phyloP scores from a whole-genome alignment of 2,797 vertebrate species.

The Chloroceryle inda region DNA sequence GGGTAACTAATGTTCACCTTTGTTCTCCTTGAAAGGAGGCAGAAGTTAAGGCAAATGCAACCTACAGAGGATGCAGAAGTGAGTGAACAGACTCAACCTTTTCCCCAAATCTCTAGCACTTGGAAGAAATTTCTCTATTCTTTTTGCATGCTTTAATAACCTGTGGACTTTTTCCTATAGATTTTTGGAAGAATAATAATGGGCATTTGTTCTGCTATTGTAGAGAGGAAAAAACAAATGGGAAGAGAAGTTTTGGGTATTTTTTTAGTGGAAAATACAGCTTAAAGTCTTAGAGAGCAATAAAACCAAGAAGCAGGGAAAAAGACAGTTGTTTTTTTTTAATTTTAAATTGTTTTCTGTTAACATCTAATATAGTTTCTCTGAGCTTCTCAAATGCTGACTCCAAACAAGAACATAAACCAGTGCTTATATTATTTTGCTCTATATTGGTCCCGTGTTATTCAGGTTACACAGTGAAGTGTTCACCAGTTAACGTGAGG shows the following conservation, averaged over 20 bases:
- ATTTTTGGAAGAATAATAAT: neutral
- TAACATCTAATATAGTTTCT: neutral
- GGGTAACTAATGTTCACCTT: neutral
- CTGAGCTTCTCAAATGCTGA: neutral
- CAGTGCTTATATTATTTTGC: neutral
- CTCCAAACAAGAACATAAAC: neutral
- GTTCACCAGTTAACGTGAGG: neutral
- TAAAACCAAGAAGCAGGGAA: neutral
- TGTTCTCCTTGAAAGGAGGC: neutral
- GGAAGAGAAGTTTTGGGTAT: neutral
- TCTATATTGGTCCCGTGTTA: fast-evolving
- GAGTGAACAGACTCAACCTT: neutral
- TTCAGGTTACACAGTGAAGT: neutral
- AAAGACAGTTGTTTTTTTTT: neutral
- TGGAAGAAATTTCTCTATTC: neutral
- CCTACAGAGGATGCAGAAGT: neutral
- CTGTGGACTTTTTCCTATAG: neutral
- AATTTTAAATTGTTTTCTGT: neutral
- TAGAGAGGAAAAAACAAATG: neutral
- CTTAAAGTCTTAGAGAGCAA: neutral
- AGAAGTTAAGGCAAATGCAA: neutral
- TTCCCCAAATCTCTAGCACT: neutral
- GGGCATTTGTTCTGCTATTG: neutral
- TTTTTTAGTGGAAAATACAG: neutral
- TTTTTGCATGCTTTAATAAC: neutral